Conservation (phyloP, 1,140 invertebrate species). For the Microplitis demolitor region DNA sequence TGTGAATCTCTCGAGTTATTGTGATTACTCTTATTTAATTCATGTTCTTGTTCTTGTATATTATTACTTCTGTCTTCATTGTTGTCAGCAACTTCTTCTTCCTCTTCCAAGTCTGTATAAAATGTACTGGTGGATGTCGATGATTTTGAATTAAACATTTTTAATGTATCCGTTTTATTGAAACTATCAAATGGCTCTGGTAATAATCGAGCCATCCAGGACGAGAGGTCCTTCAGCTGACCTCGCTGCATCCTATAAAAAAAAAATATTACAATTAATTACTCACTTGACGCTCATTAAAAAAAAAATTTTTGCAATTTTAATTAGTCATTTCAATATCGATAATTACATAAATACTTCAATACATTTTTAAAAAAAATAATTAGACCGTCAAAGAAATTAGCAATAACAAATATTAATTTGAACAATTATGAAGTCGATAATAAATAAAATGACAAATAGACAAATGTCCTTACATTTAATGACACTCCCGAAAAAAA, state of each 20-base stretch:
- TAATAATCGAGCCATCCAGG: slow-evolving; percentile 51
- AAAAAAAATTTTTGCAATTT: too few relatives aligned
- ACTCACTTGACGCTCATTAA: not conserved
- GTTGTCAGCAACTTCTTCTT: slow-evolving; percentile 33
- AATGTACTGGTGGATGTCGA: slow-evolving; percentile 50
- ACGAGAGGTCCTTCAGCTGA: slow-evolving; percentile 53
- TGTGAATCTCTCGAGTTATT: slow-evolving; percentile 36
- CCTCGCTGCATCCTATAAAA: slow-evolving; percentile 52
- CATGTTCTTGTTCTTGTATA: slow-evolving; percentile 15
- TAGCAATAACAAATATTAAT: too few relatives aligned
- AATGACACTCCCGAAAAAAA: too few relatives aligned
- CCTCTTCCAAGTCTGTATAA: slow-evolving; percentile 51
- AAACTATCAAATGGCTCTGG: slow-evolving; percentile 48
- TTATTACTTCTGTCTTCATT: slow-evolving; percentile 17
- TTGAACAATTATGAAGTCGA: too few relatives aligned
- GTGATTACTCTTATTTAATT: slow-evolving; percentile 20
- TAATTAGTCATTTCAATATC: too few relatives aligned
- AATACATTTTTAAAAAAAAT: too few relatives aligned
- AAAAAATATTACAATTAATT: not conserved
- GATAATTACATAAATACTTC: too few relatives aligned
- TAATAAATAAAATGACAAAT: too few relatives aligned
- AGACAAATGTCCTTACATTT: too few relatives aligned
- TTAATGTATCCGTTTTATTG: slow-evolving; percentile 37
- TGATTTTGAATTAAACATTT: slow-evolving; percentile 57
- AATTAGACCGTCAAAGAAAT: too few relatives aligned